These are phyloP conservation scores for Pheosia gnoma DNA, from an alignment of 2,888 invertebrate genomes.

Conservation along the genomic window DNA sequence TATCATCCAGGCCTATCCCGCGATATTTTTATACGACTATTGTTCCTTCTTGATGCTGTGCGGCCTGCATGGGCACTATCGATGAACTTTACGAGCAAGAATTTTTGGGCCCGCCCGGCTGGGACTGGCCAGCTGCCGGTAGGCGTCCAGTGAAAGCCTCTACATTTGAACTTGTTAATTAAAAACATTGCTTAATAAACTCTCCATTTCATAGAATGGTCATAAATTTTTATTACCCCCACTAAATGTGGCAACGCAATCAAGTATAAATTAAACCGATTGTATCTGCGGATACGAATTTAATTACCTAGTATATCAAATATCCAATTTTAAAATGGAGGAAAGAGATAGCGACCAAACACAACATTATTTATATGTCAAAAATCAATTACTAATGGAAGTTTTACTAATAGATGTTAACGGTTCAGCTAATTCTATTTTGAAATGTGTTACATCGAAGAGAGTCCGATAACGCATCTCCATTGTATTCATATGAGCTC, in stretches of 20 bases:
- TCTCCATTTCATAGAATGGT: slow-evolving; percentile 57
- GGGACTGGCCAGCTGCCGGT: slow-evolving; percentile 44
- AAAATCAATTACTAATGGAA: slow-evolving; percentile 18
- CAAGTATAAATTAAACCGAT: slow-evolving; percentile 7
- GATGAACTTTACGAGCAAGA: slow-evolving; percentile 47
- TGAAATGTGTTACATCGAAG: slow-evolving; percentile 41
- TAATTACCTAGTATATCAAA: slow-evolving; percentile 11
- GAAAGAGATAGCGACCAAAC: slow-evolving; percentile 7
- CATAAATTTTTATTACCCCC: slow-evolving; percentile 18
- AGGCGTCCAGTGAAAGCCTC: slow-evolving; percentile 73
- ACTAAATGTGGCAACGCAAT: slow-evolving; percentile 17
- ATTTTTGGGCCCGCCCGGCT: slow-evolving; percentile 32
- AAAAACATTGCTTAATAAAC: slow-evolving; percentile 59
- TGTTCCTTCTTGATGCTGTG: slow-evolving; percentile 23
- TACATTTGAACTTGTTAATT: slow-evolving; percentile 48
- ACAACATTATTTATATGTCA: slow-evolving; percentile 4
- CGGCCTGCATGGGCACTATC: slow-evolving; percentile 21
- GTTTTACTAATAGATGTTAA: slow-evolving; percentile 38
- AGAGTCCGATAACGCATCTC: slow-evolving; percentile 54
- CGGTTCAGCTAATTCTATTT: slow-evolving; percentile 46
- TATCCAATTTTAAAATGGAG: slow-evolving; percentile 13
- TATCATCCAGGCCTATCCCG: too few relatives aligned
- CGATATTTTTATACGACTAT: too few relatives aligned
- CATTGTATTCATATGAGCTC: slow-evolving; percentile 70
- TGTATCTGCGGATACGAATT: slow-evolving; percentile 7